Percentiles rank a stretch among this genome's conserved stretches.
phyloP scores from a whole-genome alignment of 2,888 invertebrate species.

The Sinotaia quadrata region DNA sequence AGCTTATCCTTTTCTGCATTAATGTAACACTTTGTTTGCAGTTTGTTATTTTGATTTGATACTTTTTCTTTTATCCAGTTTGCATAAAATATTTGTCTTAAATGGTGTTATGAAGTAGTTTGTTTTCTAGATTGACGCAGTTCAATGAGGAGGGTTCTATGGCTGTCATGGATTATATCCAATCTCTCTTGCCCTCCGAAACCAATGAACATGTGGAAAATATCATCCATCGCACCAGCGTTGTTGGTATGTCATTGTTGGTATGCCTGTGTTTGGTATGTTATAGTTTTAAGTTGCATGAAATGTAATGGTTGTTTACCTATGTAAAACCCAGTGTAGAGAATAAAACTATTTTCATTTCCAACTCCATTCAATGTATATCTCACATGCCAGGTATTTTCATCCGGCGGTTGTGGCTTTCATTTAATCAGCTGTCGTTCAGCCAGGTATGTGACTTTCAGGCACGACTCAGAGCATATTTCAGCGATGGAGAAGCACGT shows the following conservation, averaged over 20 bases:
- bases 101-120: background rate
- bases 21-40: too few relatives aligned
- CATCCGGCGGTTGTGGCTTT: conserved; percentile 84
- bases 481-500: conserved; percentile 74
- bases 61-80: too few relatives aligned
- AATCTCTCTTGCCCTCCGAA: conserved; percentile 78
- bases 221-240: conserved; percentile 79
- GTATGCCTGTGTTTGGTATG: background rate
- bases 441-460: conserved; percentile 85
- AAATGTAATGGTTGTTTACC: background rate
- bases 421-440: conserved; percentile 88
- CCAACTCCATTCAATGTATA: too few relatives aligned
- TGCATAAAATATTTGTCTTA: too few relatives aligned
- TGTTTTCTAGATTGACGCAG: conserved; percentile 56
- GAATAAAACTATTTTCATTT: too few relatives aligned
- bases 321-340: background rate
- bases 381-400: conserved; percentile 80
- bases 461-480: conserved; percentile 82
- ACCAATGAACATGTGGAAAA: conserved; percentile 75
- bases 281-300: background rate
- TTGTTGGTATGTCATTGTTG: conserved; percentile 79
- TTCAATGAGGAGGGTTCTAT: conserved; percentile 78
- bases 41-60: too few relatives aligned
- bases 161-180: conserved; percentile 77
- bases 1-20: too few relatives aligned